A percentile compares a stretch with the other conserved stretches of the same genome.
Evolutionary conservation across 2,888 invertebrate species (phyloP).

Genomic region (Nomada ferruginata): DNA sequence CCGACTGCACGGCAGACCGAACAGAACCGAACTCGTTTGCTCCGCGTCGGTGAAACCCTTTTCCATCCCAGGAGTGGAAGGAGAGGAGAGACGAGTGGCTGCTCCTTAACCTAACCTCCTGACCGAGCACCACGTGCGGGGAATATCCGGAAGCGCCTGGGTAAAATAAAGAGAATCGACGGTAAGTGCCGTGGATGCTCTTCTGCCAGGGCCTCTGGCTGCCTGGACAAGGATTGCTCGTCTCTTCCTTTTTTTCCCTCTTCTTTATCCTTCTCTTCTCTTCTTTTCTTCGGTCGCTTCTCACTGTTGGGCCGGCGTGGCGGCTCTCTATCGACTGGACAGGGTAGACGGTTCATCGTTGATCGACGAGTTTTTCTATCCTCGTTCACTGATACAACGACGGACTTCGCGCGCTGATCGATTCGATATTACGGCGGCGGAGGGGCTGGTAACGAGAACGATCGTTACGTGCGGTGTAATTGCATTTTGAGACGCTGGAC

Average conservation of each 20-base stretch:
- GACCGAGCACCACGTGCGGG: constrained; percentile 78
- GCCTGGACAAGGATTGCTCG: constrained; percentile 34
- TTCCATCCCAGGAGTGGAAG: constrained; percentile 55
- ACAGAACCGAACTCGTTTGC: constrained; percentile 74
- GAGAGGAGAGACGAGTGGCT: constrained; percentile 49
- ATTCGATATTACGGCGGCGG: constrained; percentile 14
- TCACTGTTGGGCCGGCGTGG: background rate
- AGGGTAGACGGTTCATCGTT: background rate
- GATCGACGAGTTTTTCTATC: constrained; percentile 23
- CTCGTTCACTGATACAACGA: constrained; percentile 1
- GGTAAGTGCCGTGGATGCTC: constrained; percentile 67
- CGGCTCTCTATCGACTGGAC: background rate
- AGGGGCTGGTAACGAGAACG: constrained; percentile 35
- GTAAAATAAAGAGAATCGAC: constrained; percentile 79
- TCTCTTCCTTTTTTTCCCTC: background rate
- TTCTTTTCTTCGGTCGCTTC: background rate
- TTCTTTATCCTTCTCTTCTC: background rate
- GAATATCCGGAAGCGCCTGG: constrained; percentile 81
- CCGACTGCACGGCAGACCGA: constrained; percentile 61
- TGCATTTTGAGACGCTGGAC: constrained; percentile 23
- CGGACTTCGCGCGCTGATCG: background rate
- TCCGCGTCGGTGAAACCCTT: constrained; percentile 71
- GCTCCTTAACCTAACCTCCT: constrained; percentile 79
- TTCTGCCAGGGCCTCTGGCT: constrained; percentile 20
- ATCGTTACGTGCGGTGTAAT: constrained; percentile 44